Evolutionary conservation across 2,888 invertebrate genomes (phyloP).

Genomic region (Pollenia angustigena): DNA sequence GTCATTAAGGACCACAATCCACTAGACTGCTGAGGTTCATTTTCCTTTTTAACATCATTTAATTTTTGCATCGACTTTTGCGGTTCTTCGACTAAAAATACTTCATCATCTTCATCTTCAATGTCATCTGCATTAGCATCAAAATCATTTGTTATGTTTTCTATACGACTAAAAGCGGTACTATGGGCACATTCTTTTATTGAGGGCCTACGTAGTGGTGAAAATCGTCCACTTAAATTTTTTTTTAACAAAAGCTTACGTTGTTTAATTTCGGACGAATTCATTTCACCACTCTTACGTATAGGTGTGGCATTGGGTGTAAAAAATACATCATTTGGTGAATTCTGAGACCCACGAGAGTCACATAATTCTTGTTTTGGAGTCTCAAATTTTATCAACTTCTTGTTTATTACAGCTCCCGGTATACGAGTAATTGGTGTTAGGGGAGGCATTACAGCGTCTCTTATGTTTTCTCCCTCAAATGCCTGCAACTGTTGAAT

Average conservation of each 20-base stretch:
- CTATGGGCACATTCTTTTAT: slow-evolving; percentile 73
- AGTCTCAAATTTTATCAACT: slow-evolving; percentile 82
- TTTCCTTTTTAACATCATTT: slow-evolving; percentile 42
- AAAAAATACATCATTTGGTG: slow-evolving; percentile 73
- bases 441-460: slow-evolving; percentile 60
- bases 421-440: slow-evolving; percentile 81
- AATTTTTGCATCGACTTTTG: slow-evolving; percentile 13
- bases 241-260: slow-evolving; percentile 74
- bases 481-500: slow-evolving; percentile 41
- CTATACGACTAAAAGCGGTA: slow-evolving; percentile 74
- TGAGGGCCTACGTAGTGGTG: slow-evolving; percentile 75
- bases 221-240: slow-evolving; percentile 76
- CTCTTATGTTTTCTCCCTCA: not conserved
- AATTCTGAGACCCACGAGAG: slow-evolving; percentile 46
- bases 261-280: slow-evolving; percentile 18
- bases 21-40: slow-evolving; percentile 18
- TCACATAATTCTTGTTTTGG: slow-evolving; percentile 75
- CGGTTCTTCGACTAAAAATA: slow-evolving; percentile 70
- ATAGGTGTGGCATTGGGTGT: slow-evolving; percentile 77
- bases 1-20: slow-evolving; percentile 78
- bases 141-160: slow-evolving; percentile 72
- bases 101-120: slow-evolving; percentile 74
- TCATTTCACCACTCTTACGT: slow-evolving; percentile 11
- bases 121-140: slow-evolving; percentile 40
- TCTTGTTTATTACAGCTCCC: slow-evolving; percentile 79